These are phyloP conservation scores for Ruditapes philippinarum DNA, from an alignment of 1,140 invertebrate species.

Conservation along the genomic window DNA sequence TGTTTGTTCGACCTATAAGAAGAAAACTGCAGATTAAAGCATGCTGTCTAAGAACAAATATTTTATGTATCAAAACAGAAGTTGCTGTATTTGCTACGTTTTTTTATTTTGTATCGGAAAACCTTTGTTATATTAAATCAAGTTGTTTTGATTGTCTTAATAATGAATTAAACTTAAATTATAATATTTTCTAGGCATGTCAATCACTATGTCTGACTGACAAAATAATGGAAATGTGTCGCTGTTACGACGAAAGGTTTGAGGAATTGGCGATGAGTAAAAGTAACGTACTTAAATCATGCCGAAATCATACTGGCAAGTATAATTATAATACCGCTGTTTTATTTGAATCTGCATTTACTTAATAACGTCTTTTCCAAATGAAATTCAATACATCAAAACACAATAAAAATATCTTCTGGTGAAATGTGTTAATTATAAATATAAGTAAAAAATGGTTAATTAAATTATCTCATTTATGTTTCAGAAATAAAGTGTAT, in stretches of 20 bases:
- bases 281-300: not conserved
- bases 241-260: not conserved
- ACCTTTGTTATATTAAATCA: no score
- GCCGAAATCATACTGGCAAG: not conserved
- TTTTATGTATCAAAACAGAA: no score
- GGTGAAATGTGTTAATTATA: not conserved
- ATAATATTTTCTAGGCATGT: not conserved
- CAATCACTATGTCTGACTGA: not conserved
- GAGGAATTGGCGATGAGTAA: not conserved
- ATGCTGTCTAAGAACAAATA: no score
- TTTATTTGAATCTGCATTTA: not conserved
- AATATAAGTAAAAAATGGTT: not conserved
- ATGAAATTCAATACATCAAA: no score
- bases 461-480: not conserved
- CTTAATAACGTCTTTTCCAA: not conserved
- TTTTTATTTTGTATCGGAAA: no score
- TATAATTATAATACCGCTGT: not conserved
- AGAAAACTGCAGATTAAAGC: no score
- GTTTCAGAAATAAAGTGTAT: constrained; percentile 29
- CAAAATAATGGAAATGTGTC: constrained; percentile 3
- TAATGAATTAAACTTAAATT: no score
- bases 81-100: no score
- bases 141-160: no score
- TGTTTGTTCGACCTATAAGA: no score
- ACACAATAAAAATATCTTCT: not conserved